Conservation (phyloP, 2,113 vertebrate species). For the Cervus canadensis region DNA sequence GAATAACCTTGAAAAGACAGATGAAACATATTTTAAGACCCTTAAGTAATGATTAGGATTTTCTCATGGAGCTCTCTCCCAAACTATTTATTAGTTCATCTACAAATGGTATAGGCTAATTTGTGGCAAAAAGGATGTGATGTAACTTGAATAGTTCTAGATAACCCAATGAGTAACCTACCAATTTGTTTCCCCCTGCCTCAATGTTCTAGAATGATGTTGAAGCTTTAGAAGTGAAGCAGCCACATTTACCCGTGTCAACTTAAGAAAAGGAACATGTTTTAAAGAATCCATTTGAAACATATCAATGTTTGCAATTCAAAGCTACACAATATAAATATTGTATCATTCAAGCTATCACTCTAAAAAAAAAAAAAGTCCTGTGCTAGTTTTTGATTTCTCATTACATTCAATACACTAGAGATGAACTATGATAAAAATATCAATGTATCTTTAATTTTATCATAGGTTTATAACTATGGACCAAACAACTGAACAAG, state of each 20-base stretch:
- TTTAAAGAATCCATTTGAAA: constrained; percentile 24
- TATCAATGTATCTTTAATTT: constrained; percentile 28
- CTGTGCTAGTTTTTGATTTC: not conserved
- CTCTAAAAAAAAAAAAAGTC: constrained; percentile 10
- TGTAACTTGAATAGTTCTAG: not conserved
- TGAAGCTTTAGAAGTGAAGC: not conserved
- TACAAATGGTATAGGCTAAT: not conserved
- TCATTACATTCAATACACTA: not conserved
- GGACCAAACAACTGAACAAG: not conserved
- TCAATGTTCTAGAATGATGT: not conserved
- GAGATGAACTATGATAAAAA: not conserved
- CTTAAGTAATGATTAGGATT: not conserved
- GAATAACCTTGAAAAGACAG: not conserved
- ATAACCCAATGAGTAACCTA: not conserved
- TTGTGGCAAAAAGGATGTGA: not conserved
- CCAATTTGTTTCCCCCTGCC: not conserved
- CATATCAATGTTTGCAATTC: not conserved
- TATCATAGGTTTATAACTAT: constrained; percentile 4
- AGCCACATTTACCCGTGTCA: not conserved
- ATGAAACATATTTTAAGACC: not conserved
- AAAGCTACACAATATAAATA: not conserved
- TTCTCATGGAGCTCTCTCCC: not conserved
- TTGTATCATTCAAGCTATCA: not conserved
- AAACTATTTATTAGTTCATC: not conserved
- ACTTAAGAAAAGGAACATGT: not conserved